Base-by-base conservation (phyloP, 2,113 vertebrate species). In the Paramormyrops kingsleyae region DNA sequence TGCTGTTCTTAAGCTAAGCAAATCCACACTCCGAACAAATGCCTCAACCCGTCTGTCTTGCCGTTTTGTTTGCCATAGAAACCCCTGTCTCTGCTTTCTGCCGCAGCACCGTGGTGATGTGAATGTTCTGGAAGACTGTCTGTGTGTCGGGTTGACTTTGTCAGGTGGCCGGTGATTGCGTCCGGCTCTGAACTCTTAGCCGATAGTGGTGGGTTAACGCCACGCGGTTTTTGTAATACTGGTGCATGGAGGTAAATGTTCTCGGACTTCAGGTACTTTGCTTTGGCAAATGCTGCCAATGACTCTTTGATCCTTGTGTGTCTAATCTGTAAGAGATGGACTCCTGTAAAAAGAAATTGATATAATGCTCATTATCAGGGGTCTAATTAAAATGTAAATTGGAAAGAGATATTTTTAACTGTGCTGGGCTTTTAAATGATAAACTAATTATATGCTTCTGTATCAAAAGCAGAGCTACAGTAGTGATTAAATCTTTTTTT, bases 371-470 rank as follows among this genome's bases (percentile, higher is more conserved):
- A 52, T 87, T 87, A 87, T 87, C 86, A 59, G 86, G 27, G 4
- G 4, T 31, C 27, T 56, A 87, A 62, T 87, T 87, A 59, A 42
- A 53, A 87, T 87, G 86, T 15, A 87, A 86, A 87, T 87, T 87
- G 86, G 86, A 59, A 50, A 53, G 39, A 19, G 47, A 52, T 10
- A 88, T 88, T 62, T 88, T 66, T 62, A 88, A 66, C 53, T 62
- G 39, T 88, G 42, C 56, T 9, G 10, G 56, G 52, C 19, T 66
- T 88, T 88, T 62, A 88, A 88, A 87, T 87, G 85, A 47, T 53
- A 87, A 87, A 52, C 85, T 52, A 87, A 87, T 87, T 87, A 56
- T 35, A 39, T 19, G 50, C 85, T 87, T 53, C 85, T 53, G 12
- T 87, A 35, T 87, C 49, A 53, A 53, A 87, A 87, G 50, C 15